These are phyloP conservation scores for Oxyteleia sp. DNA, from an alignment of 2,888 invertebrate genomes.

Conservation along the genomic window DNA sequence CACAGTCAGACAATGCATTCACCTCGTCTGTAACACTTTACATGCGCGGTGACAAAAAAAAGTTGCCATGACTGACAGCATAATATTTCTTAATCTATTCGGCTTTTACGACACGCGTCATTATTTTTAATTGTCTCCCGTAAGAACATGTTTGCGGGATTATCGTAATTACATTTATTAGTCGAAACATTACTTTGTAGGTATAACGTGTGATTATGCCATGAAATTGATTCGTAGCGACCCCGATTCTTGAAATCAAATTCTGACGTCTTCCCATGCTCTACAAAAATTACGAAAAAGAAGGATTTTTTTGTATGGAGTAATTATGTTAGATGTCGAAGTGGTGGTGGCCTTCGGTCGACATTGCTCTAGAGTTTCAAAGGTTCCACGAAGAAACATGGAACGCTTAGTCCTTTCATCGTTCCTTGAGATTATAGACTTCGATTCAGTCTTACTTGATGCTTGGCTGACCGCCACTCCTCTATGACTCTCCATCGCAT, in stretches of 20 bases:
- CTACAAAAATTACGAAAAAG: slow-evolving; percentile 20
- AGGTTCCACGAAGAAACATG: slow-evolving; percentile 54
- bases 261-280: not conserved
- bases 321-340: slow-evolving; percentile 9
- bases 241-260: slow-evolving; percentile 33
- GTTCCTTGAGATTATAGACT: slow-evolving; percentile 81
- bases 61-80: slow-evolving; percentile 48
- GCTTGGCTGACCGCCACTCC: slow-evolving; percentile 84
- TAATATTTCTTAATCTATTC: slow-evolving; percentile 53
- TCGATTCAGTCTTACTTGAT: slow-evolving; percentile 84
- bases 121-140: slow-evolving; percentile 41
- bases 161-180: slow-evolving; percentile 40
- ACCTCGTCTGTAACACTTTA: slow-evolving; percentile 75
- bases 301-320: not conserved
- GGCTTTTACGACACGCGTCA: slow-evolving; percentile 10
- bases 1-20: slow-evolving; percentile 83
- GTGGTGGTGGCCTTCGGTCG: slow-evolving; percentile 33
- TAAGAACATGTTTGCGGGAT: slow-evolving; percentile 7
- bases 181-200: slow-evolving; percentile 1
- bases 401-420: slow-evolving; percentile 77
- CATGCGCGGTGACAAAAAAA: slow-evolving; percentile 61
- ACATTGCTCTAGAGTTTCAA: slow-evolving; percentile 52
- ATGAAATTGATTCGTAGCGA: slow-evolving; percentile 20
- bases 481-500: slow-evolving; percentile 70
- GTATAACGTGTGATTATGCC: slow-evolving; percentile 23